phyloP scores from a whole-genome alignment of 2,797 vertebrate genomes.

The Momotus momota region DNA sequence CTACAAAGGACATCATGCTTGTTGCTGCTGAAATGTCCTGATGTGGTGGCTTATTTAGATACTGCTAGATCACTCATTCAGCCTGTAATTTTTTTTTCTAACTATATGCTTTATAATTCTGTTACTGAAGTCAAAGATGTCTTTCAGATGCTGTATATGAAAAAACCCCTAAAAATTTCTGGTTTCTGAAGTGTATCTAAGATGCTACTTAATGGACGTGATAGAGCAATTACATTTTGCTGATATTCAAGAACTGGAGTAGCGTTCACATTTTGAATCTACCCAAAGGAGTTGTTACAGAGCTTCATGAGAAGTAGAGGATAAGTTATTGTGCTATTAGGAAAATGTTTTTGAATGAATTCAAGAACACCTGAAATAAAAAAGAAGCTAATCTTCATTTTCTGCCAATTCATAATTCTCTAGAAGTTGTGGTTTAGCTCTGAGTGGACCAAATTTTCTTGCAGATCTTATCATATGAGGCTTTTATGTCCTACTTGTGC shows the following conservation, averaged over 20 bases:
- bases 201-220: neutral
- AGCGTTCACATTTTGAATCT: neutral
- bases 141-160: neutral
- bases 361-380: neutral
- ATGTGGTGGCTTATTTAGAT: neutral
- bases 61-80: neutral
- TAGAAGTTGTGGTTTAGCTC: neutral
- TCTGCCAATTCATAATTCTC: neutral
- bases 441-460: neutral
- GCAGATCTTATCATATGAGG: neutral
- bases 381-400: neutral
- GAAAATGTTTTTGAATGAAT: neutral
- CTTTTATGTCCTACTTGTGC: neutral
- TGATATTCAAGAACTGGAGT: neutral
- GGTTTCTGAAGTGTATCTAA: neutral
- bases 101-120: neutral
- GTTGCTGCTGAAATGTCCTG: neutral
- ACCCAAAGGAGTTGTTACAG: neutral
- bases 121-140: neutral
- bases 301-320: neutral
- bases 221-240: constrained; percentile 22
- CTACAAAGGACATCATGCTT: neutral
- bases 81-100: neutral
- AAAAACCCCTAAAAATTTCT: neutral
- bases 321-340: neutral